A percentile compares a stretch with the other conserved stretches of the same genome.
phyloP scores from a whole-genome alignment of 2,797 vertebrate species.

The Loris lydekkerianus region DNA sequence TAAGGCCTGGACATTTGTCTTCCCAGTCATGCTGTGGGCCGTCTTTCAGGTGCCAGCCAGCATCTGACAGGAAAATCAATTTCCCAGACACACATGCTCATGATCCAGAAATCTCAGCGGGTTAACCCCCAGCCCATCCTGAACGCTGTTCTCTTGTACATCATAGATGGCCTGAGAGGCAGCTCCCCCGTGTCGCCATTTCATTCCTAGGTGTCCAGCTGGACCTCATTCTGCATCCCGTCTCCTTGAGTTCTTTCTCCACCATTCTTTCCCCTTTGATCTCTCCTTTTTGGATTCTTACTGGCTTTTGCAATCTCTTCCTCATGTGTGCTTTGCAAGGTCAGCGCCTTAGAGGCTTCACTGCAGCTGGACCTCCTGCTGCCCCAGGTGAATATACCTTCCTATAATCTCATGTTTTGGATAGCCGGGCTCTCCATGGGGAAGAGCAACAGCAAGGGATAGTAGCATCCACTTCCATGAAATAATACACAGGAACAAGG shows the following conservation, averaged over 20 bases:
- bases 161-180: neutral
- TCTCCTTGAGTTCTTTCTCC: neutral
- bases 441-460: neutral
- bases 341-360: neutral
- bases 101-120: neutral
- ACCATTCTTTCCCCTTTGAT: neutral
- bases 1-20: conserved; percentile 14
- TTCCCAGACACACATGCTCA: neutral
- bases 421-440: neutral
- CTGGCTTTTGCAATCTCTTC: neutral
- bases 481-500: neutral
- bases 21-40: neutral
- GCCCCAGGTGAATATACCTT: neutral
- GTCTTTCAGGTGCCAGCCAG: conserved; percentile 38
- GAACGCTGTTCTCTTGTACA: neutral
- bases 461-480: neutral
- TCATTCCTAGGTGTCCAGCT: neutral
- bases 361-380: neutral
- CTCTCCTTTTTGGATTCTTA: neutral
- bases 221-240: neutral
- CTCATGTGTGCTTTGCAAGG: conserved; percentile 33
- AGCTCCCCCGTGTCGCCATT: neutral
- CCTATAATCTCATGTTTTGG: conserved; percentile 1
- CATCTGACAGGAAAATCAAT: conserved; percentile 20
- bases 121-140: neutral